Percentiles rank a stretch among this genome's conserved stretches.
Conservation (phyloP, 1,140 invertebrate genomes). For the Cheumatopsyche charites region DNA sequence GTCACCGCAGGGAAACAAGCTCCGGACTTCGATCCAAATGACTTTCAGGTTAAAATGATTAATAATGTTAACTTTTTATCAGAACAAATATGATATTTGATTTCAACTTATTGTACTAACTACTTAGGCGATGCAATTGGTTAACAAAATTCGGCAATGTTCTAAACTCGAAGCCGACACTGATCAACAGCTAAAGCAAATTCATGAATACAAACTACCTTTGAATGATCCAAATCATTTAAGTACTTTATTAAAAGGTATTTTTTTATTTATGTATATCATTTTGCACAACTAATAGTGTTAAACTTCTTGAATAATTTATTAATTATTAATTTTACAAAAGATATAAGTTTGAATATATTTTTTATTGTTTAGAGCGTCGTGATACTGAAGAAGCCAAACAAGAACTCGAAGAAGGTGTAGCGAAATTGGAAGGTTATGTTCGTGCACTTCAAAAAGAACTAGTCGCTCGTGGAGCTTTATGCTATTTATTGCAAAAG, state of each 20-base stretch:
- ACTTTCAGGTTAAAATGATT: slow-evolving; percentile 72
- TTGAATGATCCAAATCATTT: slow-evolving; percentile 69
- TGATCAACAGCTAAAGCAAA: slow-evolving; percentile 67
- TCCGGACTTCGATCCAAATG: slow-evolving; percentile 65
- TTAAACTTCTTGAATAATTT: no score
- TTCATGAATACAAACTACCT: slow-evolving; percentile 65
- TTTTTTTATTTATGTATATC: no score
- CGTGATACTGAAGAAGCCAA: slow-evolving; percentile 86
- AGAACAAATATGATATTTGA: background rate
- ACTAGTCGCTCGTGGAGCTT: slow-evolving; percentile 76
- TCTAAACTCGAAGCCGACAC: slow-evolving; percentile 70
- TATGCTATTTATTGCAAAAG: slow-evolving; percentile 78
- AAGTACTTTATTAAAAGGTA: slow-evolving; percentile 75
- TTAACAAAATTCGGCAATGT: slow-evolving; percentile 72
- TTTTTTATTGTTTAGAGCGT: slow-evolving; percentile 69
- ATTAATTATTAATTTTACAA: no score
- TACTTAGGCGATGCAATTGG: slow-evolving; percentile 65
- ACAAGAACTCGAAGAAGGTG: slow-evolving; percentile 83
- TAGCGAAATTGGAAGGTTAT: slow-evolving; percentile 78
- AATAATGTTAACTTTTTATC: slow-evolving; percentile 3
- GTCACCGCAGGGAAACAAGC: slow-evolving; percentile 75
- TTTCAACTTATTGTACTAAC: slow-evolving; percentile 41
- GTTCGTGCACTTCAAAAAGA: slow-evolving; percentile 80
- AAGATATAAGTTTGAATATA: background rate
- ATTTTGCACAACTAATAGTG: no score